These are phyloP conservation scores for Antedon mediterranea DNA, from an alignment of 53 echinoderm and acorn worm genomes.

Conservation along the genomic window DNA sequence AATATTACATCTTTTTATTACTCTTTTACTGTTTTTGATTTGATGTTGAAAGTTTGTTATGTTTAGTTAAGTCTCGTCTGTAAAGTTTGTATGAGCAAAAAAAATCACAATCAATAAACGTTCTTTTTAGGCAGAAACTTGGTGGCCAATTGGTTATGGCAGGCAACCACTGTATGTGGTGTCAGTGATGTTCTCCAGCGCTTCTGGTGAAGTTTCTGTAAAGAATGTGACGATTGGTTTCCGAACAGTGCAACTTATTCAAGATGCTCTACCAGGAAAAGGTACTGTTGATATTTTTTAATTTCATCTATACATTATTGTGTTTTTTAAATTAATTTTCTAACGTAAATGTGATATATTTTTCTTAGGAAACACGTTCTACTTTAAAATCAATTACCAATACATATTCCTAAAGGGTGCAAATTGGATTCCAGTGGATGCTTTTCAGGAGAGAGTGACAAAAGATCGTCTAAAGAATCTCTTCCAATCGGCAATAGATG, in stretches of 20 bases:
- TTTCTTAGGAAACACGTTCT: constrained; percentile 58
- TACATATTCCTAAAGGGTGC: constrained; percentile 81
- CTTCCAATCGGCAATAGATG: constrained; percentile 59
- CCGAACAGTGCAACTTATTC: constrained; percentile 49
- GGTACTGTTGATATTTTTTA: too few relatives aligned
- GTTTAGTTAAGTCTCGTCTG: too few relatives aligned
- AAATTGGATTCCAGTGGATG: constrained; percentile 93
- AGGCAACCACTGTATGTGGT: constrained; percentile 46
- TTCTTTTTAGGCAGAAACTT: constrained; percentile 32
- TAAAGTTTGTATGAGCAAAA: too few relatives aligned
- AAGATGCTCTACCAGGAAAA: constrained; percentile 28
- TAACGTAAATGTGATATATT: background rate
- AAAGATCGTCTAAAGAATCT: constrained; percentile 18
- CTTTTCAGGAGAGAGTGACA: constrained; percentile 70
- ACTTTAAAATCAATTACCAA: constrained; percentile 64
- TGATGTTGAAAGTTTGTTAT: too few relatives aligned
- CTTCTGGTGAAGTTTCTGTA: constrained; percentile 11
- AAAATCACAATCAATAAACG: too few relatives aligned
- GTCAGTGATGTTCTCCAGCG: constrained; percentile 20
- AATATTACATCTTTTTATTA: too few relatives aligned
- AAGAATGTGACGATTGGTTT: constrained; percentile 48
- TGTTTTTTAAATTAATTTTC: too few relatives aligned
- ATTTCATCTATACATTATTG: too few relatives aligned
- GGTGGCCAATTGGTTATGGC: constrained; percentile 87
- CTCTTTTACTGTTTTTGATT: too few relatives aligned